Evolutionary conservation across 2,113 vertebrate species (phyloP).

Genomic region (Atlantisia rogersi): DNA sequence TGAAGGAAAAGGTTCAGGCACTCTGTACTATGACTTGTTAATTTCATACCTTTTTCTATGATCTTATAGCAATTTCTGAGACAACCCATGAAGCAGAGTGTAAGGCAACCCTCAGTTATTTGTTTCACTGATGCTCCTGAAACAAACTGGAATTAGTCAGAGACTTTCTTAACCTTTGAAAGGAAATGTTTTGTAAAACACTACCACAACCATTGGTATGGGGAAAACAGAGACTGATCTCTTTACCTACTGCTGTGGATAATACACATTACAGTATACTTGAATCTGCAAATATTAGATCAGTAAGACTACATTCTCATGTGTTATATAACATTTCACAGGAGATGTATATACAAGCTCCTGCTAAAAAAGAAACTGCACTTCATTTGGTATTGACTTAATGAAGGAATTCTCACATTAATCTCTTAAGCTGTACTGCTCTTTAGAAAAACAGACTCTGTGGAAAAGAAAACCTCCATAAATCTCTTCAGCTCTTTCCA

Average conservation of each 20-base stretch:
- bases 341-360: constrained; percentile 5
- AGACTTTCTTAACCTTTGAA: not conserved
- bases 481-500: constrained; percentile 29
- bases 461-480: constrained; percentile 56
- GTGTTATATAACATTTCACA: not conserved
- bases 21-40: not conserved
- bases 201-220: not conserved
- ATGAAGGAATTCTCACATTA: constrained; percentile 64
- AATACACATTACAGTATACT: not conserved
- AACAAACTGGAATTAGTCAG: not conserved
- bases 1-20: not conserved
- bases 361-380: constrained; percentile 4
- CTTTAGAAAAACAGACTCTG: constrained; percentile 50
- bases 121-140: not conserved
- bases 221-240: not conserved
- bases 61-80: not conserved
- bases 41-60: not conserved
- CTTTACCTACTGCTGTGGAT: not conserved
- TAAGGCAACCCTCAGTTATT: not conserved
- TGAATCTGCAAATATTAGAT: not conserved
- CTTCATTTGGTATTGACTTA: constrained; percentile 55
- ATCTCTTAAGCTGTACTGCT: constrained; percentile 52
- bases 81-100: accelerated
- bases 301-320: not conserved
- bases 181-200: not conserved